A percentile compares a stretch with the other conserved stretches of the same genome.
These are phyloP conservation scores for Pardalotus punctatus DNA, from an alignment of 2,113 vertebrate species.

Conservation along the genomic window DNA sequence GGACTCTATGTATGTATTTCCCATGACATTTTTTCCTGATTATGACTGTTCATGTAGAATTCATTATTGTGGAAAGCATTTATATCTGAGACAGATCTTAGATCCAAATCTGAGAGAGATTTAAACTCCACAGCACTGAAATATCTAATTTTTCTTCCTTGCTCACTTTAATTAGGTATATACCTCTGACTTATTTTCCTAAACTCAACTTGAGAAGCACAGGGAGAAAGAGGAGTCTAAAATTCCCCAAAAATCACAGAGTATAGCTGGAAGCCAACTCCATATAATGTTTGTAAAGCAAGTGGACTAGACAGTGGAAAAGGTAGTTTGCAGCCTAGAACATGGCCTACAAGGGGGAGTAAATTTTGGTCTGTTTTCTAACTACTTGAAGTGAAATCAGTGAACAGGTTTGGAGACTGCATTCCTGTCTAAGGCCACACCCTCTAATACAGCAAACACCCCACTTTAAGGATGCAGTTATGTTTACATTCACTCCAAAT, in stretches of 20 bases:
- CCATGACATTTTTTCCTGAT: neutral
- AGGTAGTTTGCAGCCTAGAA: neutral
- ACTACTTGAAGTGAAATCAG: neutral
- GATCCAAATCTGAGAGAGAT: neutral
- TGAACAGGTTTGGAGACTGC: neutral
- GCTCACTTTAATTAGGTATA: neutral
- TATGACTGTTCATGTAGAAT: neutral
- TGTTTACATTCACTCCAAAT: neutral
- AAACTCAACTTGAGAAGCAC: neutral
- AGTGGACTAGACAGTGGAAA: neutral
- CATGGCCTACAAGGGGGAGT: neutral
- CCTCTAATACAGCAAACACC: neutral
- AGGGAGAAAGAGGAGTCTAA: neutral
- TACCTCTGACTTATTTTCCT: neutral
- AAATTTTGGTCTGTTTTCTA: neutral
- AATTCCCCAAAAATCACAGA: neutral
- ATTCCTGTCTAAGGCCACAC: neutral
- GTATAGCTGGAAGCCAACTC: neutral
- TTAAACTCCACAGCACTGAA: neutral
- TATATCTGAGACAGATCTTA: neutral
- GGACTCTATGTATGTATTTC: neutral
- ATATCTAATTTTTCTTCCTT: neutral
- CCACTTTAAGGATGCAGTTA: neutral
- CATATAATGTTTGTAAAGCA: neutral
- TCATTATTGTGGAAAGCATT: neutral